Evolutionary conservation across 2,113 vertebrate genomes (phyloP), one percentile per base, ranked within the genome.

Genomic region (Hippocampus comes): DNA sequence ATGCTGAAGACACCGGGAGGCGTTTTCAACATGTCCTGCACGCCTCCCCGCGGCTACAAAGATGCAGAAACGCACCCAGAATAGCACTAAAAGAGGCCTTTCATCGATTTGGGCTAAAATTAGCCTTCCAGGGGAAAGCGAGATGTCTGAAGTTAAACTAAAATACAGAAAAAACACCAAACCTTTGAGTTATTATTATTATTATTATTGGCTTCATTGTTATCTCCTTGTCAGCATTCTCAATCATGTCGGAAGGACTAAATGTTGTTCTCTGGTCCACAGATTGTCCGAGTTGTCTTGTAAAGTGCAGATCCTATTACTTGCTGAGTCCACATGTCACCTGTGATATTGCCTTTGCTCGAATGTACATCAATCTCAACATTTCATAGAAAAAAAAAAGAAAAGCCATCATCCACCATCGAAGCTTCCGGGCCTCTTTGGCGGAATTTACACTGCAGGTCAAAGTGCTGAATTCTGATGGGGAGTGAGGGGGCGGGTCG

Each of bases 261-360:
- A 85, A 90, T 87, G 85, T 63, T 75, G 55, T 75, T 78, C 78
- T 78, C 85, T 84, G 77, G 61, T 85, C 80, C 86, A 84, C 71
- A 89, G 91, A 92, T 91, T 93, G 89, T 92, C 90, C 87, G 82
- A 84, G 85, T 89, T 84, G 82, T 80, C 81, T 89, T 73, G 81
- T 93, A 93, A 94, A 94, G 91, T 94, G 91, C 91, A 91, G 89
- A 84, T 88, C 87, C 87, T 87, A 88, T 86, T 87, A 88, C 75
- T 67, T 77, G 81, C 84, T 72, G 59, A 87, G 88, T 90, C 78
- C 90, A 88, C 73, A 88, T 77, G 80, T 85, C 79, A 87, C 86
- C 88, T 78, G 89, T 86, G 77, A 78, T 85, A 84, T 79, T 77
- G 67, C 82, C 75, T 80, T 82, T 79, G 27, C 61, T 79, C 73